Percentiles rank a stretch among this genome's conserved stretches.
phyloP scores from a whole-genome alignment of 2,888 invertebrate genomes.

The Chaitophorus viminalis region DNA sequence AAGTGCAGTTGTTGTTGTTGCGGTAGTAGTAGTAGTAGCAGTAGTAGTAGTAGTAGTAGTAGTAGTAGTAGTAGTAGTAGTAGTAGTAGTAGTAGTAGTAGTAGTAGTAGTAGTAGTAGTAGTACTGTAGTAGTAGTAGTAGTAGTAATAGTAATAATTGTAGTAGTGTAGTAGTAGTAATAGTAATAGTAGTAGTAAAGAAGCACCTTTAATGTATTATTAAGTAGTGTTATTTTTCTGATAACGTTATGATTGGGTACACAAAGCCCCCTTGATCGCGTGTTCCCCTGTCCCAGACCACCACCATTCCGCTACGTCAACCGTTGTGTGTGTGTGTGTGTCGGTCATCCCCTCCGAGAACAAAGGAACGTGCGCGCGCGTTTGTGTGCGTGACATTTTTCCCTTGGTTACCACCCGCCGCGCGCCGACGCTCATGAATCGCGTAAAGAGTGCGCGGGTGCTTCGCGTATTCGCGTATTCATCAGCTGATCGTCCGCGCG shows the following conservation, averaged over 20 bases:
- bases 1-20: too few species aligned
- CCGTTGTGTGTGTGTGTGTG: neutral
- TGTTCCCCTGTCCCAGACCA: neutral
- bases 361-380: conserved; percentile 58
- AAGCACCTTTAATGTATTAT: neutral
- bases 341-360: conserved; percentile 53
- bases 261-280: conserved; percentile 6
- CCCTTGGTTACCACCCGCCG: neutral
- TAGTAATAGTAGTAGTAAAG: conserved; percentile 1
- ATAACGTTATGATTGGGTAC: conserved; percentile 31
- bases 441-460: neutral
- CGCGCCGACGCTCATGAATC: neutral
- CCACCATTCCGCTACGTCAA: neutral
- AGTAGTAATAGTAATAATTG: neutral
- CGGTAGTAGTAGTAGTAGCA: conserved; percentile 5
- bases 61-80: conserved; percentile 29
- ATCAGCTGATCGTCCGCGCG: conserved; percentile 37
- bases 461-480: neutral
- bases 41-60: neutral
- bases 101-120: neutral
- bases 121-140: conserved; percentile 40
- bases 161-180: neutral
- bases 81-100: conserved; percentile 41
- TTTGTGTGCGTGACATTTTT: conserved; percentile 51
- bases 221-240: conserved; percentile 30